Percentiles rank a stretch among this genome's conserved stretches.
These are phyloP conservation scores for Typhlichthys subterraneus DNA, from an alignment of 2,797 vertebrate species.

Conservation along the genomic window DNA sequence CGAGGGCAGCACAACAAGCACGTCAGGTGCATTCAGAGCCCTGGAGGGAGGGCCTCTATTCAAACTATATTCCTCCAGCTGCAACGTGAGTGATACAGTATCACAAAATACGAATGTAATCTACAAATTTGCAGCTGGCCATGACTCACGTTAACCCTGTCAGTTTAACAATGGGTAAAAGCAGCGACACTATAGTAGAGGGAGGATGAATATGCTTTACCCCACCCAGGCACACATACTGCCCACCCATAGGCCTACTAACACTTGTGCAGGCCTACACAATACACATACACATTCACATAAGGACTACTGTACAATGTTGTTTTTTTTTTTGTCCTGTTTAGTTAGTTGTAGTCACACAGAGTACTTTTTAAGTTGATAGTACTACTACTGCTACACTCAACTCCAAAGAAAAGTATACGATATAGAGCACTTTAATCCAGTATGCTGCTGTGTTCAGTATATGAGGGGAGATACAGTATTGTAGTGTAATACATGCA, in stretches of 20 bases:
- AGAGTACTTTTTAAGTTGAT: no score
- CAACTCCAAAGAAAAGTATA: no score
- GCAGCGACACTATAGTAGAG: not conserved
- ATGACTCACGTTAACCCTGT: constrained; percentile 12
- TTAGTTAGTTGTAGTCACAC: no score
- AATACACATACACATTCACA: constrained; percentile 14
- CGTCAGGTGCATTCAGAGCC: constrained; percentile 33
- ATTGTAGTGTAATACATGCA: no score
- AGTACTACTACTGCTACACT: no score
- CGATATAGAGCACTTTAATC: no score
- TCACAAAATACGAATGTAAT: constrained; percentile 9
- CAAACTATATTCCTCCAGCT: constrained; percentile 40
- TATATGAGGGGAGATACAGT: no score
- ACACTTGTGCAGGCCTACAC: not conserved
- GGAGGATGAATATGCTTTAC: constrained; percentile 9
- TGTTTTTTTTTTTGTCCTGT: no score
- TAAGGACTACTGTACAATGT: not conserved
- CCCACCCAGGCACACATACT: constrained; percentile 9
- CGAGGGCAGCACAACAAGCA: constrained; percentile 50
- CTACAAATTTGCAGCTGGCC: constrained; percentile 18
- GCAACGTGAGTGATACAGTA: constrained; percentile 18
- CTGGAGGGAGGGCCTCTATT: constrained; percentile 20
- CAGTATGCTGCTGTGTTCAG: no score
- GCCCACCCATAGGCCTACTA: not conserved
- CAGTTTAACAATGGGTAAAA: constrained; percentile 1